Evolutionary conservation across 2,113 vertebrate genomes (phyloP).

Genomic region (Lycocorax pyrrhopterus): DNA sequence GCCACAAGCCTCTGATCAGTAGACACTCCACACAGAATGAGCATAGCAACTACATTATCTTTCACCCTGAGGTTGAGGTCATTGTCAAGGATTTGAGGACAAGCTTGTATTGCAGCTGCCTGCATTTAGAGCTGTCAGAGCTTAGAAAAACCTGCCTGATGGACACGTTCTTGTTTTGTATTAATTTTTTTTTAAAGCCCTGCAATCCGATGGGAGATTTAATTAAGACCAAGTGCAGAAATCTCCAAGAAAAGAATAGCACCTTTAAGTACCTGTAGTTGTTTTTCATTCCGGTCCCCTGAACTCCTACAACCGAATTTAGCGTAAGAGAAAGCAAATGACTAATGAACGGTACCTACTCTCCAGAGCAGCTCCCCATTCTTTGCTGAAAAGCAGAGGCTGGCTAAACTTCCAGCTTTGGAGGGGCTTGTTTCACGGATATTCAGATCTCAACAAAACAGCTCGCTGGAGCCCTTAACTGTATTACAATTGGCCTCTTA

Average conservation of each 20-base stretch:
- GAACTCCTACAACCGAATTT: neutral
- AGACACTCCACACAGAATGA: slow-evolving; percentile 55
- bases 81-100: slow-evolving; percentile 70
- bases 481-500: slow-evolving; percentile 34
- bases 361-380: neutral
- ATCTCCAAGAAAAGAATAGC: neutral
- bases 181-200: slow-evolving; percentile 1
- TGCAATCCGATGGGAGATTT: slow-evolving; percentile 41
- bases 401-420: neutral
- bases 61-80: slow-evolving; percentile 68
- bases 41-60: slow-evolving; percentile 70
- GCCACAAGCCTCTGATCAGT: slow-evolving; percentile 60
- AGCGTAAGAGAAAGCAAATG: neutral
- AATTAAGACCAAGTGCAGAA: slow-evolving; percentile 26
- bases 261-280: slow-evolving; percentile 1
- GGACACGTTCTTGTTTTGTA: slow-evolving; percentile 37
- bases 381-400: slow-evolving; percentile 7
- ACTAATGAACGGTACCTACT: neutral
- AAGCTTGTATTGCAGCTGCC: slow-evolving; percentile 67
- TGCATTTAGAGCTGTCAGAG: slow-evolving; percentile 68
- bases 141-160: slow-evolving; percentile 63
- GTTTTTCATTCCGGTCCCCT: neutral
- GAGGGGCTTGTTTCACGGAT: slow-evolving; percentile 7
- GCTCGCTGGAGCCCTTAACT: slow-evolving; percentile 21
- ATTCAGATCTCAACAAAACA: slow-evolving; percentile 46